A percentile compares a stretch with the other conserved stretches of the same genome.
Conservation (phyloP, 1,140 invertebrate species). For the Delia radicum region DNA sequence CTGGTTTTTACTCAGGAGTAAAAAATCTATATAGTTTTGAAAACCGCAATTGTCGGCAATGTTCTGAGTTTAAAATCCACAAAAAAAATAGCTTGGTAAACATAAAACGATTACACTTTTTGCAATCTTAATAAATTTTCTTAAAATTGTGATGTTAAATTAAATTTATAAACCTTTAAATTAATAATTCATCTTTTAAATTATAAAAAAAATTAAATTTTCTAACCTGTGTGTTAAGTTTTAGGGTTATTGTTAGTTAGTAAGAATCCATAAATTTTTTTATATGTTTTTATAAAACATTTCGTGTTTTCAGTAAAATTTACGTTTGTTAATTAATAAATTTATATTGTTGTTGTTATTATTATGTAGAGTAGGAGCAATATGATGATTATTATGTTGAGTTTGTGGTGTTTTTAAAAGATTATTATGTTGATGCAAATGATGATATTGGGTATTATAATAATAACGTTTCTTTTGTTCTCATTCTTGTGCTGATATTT, state of each 20-base stretch:
- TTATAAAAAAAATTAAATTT: no score
- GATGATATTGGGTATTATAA: slow-evolving; percentile 17
- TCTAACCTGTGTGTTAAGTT: not conserved
- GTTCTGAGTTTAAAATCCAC: no score
- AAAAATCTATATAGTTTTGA: no score
- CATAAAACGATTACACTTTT: no score
- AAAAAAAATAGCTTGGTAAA: no score
- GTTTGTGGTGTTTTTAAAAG: not conserved
- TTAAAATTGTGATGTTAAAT: no score
- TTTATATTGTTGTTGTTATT: slow-evolving; percentile 12
- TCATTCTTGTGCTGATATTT: slow-evolving; percentile 23
- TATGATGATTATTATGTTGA: not conserved
- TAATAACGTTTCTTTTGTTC: slow-evolving; percentile 17
- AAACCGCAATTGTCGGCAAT: no score
- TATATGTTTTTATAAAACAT: not conserved
- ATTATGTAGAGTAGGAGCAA: no score
- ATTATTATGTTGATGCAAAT: not conserved
- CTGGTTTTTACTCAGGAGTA: no score
- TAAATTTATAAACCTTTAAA: no score
- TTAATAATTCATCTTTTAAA: no score
- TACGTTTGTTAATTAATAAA: slow-evolving; percentile 21
- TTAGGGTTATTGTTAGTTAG: not conserved
- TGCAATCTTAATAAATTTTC: no score
- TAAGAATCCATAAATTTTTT: not conserved
- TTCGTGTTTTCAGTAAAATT: slow-evolving; percentile 3